phyloP scores from a whole-genome alignment of 2,888 invertebrate genomes.

The Latrodectus hesperus region DNA sequence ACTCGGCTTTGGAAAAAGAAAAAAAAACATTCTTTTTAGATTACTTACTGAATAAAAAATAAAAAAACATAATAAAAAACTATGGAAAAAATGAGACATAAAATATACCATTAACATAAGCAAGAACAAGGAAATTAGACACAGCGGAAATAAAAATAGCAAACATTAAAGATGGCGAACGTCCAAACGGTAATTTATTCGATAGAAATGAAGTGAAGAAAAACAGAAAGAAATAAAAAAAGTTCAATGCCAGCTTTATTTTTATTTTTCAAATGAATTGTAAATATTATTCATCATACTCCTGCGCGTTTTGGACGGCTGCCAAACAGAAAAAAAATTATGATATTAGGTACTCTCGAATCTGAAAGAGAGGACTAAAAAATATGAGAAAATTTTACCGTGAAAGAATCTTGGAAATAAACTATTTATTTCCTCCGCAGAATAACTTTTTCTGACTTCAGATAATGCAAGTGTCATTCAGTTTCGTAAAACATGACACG shows the following conservation, averaged over 20 bases:
- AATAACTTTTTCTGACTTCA: no score
- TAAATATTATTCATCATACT: conserved; percentile 6
- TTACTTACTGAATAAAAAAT: conserved; percentile 9
- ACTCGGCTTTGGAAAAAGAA: not conserved
- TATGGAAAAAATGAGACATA: conserved; percentile 22
- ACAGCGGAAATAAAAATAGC: conserved; percentile 35
- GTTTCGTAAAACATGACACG: no score
- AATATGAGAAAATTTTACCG: not conserved
- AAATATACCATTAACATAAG: conserved; percentile 52
- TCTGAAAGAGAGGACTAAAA: not conserved
- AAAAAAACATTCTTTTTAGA: not conserved
- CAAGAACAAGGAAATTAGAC: conserved; percentile 52
- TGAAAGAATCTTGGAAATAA: no score
- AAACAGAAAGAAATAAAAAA: not conserved
- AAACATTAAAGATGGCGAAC: conserved; percentile 48
- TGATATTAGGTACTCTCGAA: not conserved
- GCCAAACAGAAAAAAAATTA: not conserved
- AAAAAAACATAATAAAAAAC: not conserved
- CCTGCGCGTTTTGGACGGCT: not conserved
- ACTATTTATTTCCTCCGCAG: no score
- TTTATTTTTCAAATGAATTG: conserved; percentile 24
- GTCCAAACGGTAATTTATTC: conserved; percentile 57
- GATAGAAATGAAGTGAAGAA: conserved; percentile 34
- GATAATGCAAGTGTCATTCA: no score
- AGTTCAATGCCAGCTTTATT: conserved; percentile 36